Conservation (phyloP, 2,113 vertebrate species). For the Scopus umbretta region DNA sequence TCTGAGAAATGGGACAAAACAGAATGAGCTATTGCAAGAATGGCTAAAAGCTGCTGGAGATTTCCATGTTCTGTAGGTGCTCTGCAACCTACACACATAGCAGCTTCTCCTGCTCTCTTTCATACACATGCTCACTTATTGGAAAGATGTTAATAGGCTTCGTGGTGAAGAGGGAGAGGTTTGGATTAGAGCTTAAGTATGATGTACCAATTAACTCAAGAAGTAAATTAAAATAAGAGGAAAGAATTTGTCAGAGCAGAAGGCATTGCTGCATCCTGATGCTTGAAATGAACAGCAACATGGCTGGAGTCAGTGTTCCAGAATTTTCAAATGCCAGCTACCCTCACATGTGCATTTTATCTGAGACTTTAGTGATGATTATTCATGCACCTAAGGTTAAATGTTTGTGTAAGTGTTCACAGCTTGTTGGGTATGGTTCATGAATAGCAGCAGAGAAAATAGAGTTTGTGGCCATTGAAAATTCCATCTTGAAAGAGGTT, state of each 20-base stretch:
- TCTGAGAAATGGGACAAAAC: background rate
- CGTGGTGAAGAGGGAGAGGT: background rate
- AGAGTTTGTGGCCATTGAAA: background rate
- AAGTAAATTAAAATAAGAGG: background rate
- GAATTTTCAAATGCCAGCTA: background rate
- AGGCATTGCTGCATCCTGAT: background rate
- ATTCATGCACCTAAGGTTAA: background rate
- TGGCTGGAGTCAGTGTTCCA: background rate
- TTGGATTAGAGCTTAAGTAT: background rate
- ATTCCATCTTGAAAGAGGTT: background rate
- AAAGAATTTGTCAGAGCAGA: background rate
- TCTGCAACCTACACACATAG: background rate
- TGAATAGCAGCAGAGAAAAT: background rate
- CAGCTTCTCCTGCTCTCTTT: background rate
- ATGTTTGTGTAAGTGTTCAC: background rate
- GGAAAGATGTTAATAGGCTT: background rate
- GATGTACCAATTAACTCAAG: background rate
- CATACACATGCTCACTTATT: background rate
- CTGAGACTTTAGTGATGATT: too few relatives aligned
- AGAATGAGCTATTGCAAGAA: background rate
- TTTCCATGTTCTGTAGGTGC: background rate
- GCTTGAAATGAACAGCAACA: fast-evolving
- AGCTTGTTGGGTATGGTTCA: background rate
- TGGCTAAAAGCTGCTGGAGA: background rate
- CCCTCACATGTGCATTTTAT: background rate